phyloP scores from a whole-genome alignment of 2,797 vertebrate genomes.

The Syndactyla subalaris region DNA sequence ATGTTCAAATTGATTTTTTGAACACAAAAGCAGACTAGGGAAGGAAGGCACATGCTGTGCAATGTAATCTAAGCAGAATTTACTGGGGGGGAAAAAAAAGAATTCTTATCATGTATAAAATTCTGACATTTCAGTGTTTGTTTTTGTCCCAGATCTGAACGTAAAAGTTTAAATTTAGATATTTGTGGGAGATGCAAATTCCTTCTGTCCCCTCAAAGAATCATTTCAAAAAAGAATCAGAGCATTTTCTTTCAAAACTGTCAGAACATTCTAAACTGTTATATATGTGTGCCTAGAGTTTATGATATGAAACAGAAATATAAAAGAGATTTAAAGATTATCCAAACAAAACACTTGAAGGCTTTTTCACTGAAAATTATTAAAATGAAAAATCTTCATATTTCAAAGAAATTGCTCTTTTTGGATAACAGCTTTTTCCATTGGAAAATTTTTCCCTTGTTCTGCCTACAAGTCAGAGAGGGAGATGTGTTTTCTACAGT shows the following conservation, averaged over 20 bases:
- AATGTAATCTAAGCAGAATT: conserved; percentile 28
- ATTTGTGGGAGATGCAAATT: conserved; percentile 54
- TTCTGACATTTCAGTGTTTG: conserved; percentile 41
- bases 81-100: not conserved
- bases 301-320: conserved; percentile 10
- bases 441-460: not conserved
- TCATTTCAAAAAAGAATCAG: not conserved
- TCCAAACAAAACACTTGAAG: conserved; percentile 6
- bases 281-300: not conserved
- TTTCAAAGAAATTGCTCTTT: not conserved
- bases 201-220: conserved; percentile 18
- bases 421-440: not conserved
- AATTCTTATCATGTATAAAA: not conserved
- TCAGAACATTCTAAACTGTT: conserved; percentile 10
- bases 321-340: conserved; percentile 21
- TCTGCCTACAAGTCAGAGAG: not conserved
- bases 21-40: not conserved
- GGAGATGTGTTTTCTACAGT: not conserved
- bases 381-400: not conserved
- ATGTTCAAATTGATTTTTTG: conserved; percentile 7
- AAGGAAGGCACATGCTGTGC: not conserved
- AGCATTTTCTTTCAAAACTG: conserved; percentile 32
- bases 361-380: not conserved
- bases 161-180: conserved; percentile 48
- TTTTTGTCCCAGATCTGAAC: conserved; percentile 39